Base-by-base conservation (phyloP, 2,888 invertebrate genomes). In the Microctonus brassicae region DNA sequence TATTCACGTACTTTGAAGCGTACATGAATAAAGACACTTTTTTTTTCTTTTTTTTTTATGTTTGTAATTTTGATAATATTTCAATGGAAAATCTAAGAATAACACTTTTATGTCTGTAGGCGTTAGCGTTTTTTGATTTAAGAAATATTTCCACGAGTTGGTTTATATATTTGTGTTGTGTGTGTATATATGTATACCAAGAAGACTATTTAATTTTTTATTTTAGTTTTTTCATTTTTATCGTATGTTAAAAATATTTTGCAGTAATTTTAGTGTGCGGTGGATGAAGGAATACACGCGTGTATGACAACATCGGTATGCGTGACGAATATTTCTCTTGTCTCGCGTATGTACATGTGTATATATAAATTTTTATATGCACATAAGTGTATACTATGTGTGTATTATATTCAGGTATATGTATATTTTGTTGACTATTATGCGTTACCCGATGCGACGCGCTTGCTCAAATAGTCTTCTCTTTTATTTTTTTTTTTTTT, bases 321-420 rank as follows among this genome's bases (percentile, higher is more conserved):
- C 72, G 69, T 77, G 77, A 76, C 77, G 75, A 78, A 71, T 70
- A 58, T 67, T 42, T 62, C 24, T 58, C 33, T 60, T 60, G 42
- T 53, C 55, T 60, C 34, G 29, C 58, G 33, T 74, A 67, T 69
- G 73, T 71, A 61, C 60, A 26, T 55, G 17, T 68, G 52, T n/a
- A 29, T 29, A 5, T 29, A 29, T 29, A 5, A 5, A 29, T 29
- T 29, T 29, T 29, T 29, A 29, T 29, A 3, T 29, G 29, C 29
- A 29, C 29, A 29, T 7, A 7, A 5, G 29, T 29, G 29, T 29
- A 29, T 29, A 29, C 29, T 3, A n/a, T 20, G 6, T 17, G 20
- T 47, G 47, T 47, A n/a, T 47, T 47, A 47, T 5, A 17, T 47
- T 1, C 4, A 17, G 7, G n/a, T n/a, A 47, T 47, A 47, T 5